These are phyloP conservation scores for Drosophila suzukii DNA, from an alignment of 1,140 invertebrate species.

Conservation along the genomic window DNA sequence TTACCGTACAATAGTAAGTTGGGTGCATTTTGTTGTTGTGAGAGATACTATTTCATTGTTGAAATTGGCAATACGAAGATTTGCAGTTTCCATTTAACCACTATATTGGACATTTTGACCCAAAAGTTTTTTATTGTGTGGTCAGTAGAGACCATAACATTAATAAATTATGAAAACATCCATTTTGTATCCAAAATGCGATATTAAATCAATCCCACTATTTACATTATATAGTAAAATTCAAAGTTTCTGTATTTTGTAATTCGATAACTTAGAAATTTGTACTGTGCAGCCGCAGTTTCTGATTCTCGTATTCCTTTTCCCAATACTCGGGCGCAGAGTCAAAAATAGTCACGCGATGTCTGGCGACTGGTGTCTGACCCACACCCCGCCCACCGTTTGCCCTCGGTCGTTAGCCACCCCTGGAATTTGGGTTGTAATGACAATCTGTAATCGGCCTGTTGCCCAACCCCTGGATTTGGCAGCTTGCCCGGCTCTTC, in stretches of 20 bases:
- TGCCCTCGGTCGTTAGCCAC: neutral
- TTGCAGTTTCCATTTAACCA: too few relatives aligned
- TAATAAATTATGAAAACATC: too few relatives aligned
- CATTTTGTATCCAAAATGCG: too few relatives aligned
- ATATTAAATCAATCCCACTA: too few relatives aligned
- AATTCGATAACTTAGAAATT: neutral
- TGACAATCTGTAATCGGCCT: constrained; percentile 41
- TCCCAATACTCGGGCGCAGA: constrained; percentile 9
- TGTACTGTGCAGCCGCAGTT: constrained; percentile 13
- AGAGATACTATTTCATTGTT: too few relatives aligned
- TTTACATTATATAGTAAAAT: too few relatives aligned
- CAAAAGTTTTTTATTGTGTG: too few relatives aligned
- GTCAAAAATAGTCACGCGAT: constrained; percentile 73
- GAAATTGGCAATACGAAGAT: too few relatives aligned
- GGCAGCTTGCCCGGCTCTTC: constrained; percentile 25
- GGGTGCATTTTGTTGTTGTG: too few relatives aligned
- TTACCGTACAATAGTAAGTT: too few relatives aligned
- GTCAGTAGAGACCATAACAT: too few relatives aligned
- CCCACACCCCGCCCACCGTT: neutral
- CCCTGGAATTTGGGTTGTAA: constrained; percentile 17
- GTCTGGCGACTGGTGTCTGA: constrained; percentile 23
- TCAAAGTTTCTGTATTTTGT: neutral
- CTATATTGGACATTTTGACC: too few relatives aligned
- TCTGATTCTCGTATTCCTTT: constrained; percentile 14
- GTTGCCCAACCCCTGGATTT: constrained; percentile 25